These are phyloP conservation scores for Hemichromis elongatus DNA, from an alignment of 2,113 vertebrate species.

Conservation along the genomic window DNA sequence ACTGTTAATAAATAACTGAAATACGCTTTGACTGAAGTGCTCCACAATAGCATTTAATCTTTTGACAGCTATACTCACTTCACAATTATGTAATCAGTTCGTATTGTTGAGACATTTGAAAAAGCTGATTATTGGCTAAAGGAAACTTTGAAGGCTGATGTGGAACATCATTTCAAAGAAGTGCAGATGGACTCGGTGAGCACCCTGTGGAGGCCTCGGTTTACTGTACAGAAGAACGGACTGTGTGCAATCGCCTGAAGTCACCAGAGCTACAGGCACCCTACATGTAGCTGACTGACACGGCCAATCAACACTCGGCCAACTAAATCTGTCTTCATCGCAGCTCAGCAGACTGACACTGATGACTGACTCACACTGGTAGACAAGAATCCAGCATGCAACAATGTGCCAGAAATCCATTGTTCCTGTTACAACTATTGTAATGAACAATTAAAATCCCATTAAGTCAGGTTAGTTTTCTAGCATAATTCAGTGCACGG, in stretches of 20 bases:
- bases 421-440: neutral
- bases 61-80: neutral
- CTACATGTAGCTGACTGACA: neutral
- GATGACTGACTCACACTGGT: conserved; percentile 3
- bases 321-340: neutral
- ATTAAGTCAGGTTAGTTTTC: neutral
- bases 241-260: neutral
- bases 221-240: neutral
- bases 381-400: neutral
- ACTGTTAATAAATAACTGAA: neutral
- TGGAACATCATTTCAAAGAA: neutral
- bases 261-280: neutral
- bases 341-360: neutral
- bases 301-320: neutral
- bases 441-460: neutral
- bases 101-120: neutral
- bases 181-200: neutral
- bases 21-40: neutral
- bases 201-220: neutral
- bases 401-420: neutral
- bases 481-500: neutral
- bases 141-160: neutral
- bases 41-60: neutral
- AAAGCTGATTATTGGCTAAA: neutral
- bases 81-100: neutral